A percentile compares a stretch with the other conserved stretches of the same genome.
Conservation (phyloP, 2,113 vertebrate species). For the Nipponia nippon region DNA sequence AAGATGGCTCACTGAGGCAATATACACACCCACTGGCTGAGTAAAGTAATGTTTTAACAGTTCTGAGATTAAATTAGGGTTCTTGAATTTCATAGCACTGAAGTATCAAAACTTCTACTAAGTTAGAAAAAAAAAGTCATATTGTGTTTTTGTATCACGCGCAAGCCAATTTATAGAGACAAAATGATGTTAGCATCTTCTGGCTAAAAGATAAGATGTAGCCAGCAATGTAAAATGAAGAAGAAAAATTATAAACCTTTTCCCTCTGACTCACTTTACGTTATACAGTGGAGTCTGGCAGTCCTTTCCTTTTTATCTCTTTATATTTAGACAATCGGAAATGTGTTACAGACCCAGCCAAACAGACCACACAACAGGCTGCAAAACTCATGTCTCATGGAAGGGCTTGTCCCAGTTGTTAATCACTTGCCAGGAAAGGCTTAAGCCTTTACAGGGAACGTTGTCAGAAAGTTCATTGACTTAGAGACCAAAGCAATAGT, state of each 20-base stretch:
- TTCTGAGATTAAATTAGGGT: background rate
- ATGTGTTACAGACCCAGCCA: slow-evolving; percentile 10
- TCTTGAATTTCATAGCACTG: background rate
- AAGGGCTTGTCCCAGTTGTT: background rate
- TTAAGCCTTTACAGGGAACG: background rate
- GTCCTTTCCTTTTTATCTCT: slow-evolving; percentile 10
- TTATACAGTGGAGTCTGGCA: background rate
- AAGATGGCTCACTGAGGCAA: background rate
- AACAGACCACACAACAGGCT: slow-evolving; percentile 1
- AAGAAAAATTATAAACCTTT: slow-evolving; percentile 27
- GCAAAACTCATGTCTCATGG: background rate
- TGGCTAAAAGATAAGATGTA: slow-evolving; percentile 27
- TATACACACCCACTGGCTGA: background rate
- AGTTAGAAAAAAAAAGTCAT: background rate
- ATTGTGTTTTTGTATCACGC: background rate
- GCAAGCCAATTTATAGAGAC: background rate
- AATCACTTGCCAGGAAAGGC: background rate
- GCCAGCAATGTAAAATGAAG: background rate
- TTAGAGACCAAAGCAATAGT: background rate
- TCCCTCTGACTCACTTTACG: background rate
- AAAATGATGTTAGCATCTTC: slow-evolving; percentile 15
- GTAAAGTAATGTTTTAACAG: background rate
- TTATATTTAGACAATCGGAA: slow-evolving; percentile 10
- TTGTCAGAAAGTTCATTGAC: slow-evolving; percentile 4
- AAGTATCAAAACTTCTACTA: background rate